Conservation (phyloP, 2,797 vertebrate species). For the Lacerta agilis region DNA sequence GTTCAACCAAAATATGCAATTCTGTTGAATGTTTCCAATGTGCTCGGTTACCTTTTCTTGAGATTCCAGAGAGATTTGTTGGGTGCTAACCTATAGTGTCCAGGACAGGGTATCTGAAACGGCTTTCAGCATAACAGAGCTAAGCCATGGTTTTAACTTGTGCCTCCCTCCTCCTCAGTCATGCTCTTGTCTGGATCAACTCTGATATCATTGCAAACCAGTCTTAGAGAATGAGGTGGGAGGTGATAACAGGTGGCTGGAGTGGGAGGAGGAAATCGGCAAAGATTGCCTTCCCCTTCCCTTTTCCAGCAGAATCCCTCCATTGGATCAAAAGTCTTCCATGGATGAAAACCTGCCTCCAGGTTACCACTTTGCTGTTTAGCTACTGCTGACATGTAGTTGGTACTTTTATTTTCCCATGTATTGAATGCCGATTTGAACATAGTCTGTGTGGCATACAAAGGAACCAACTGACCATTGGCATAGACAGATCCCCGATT, state of each 20-base stretch:
- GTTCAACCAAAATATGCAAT: slow-evolving; percentile 11
- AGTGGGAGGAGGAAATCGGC: too few relatives aligned
- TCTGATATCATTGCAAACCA: too few relatives aligned
- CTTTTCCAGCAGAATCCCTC: too few relatives aligned
- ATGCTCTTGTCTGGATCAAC: slow-evolving; percentile 13
- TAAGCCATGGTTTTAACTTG: slow-evolving; percentile 18
- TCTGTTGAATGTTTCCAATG: slow-evolving; percentile 27
- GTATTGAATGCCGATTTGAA: not conserved
- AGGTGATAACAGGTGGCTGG: too few relatives aligned
- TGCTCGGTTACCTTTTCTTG: not conserved
- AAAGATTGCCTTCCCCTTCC: too few relatives aligned
- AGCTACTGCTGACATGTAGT: not conserved
- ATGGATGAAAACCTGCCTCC: too few relatives aligned
- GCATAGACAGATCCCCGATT: not conserved
- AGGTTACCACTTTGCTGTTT: not conserved
- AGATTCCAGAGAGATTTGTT: not conserved
- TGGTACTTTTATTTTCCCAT: not conserved
- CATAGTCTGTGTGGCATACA: not conserved
- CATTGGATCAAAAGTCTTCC: too few relatives aligned
- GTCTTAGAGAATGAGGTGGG: too few relatives aligned
- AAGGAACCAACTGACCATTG: not conserved
- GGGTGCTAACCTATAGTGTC: not conserved
- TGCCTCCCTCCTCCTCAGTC: not conserved
- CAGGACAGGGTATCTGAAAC: not conserved
- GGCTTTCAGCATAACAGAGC: slow-evolving; percentile 10